Evolutionary conservation across 2,113 vertebrate genomes (phyloP), one percentile per base, ranked within the genome.

Genomic region (Chaetodon trifascialis): DNA sequence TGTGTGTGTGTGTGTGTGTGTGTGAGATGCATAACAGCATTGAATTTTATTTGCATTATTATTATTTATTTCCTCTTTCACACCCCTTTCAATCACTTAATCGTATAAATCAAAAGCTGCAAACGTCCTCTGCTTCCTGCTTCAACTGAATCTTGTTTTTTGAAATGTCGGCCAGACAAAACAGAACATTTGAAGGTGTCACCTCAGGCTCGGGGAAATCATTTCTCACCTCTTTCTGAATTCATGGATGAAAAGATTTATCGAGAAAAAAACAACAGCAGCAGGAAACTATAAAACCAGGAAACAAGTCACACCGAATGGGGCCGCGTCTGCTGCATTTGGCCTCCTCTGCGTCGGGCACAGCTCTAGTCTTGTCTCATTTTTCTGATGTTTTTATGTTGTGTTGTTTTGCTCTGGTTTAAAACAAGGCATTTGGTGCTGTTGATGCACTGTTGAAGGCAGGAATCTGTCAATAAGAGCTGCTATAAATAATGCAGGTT

Each of bases 391-490:
- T 56, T 59, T 65, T 40, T 38, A 23, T 40, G n/a, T 17, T 34
- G 3, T 51, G 62, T 52, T 74, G 34, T 51, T 65, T 56, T 65
- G 25, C 21, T 34, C 14, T 10, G 16, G 7, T 51, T 38, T 4
- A 14, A 60, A 63, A 17, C 15, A 73, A n/a, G 6, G 14, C 1
- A 40, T 54, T 25, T 36, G 7, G 30, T 46, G 17, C 38, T 66
- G 47, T 11, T 6, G 40, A 51, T 34, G n/a, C 11, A 19, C 38
- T 25, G 30, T 58, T 56, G 38, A 59, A 67, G 47, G 19, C 36
- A 64, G 34, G n/a, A 59, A 30, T 58, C 52, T 73, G 52, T 80
- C 69, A 80, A 65, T 55, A 65, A 72, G 49, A 72, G 38, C 58
- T 40, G 40, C 52, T 66, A 11, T 68, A 74, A 74, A 69, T 75